A percentile compares a stretch with the other conserved stretches of the same genome.
These are phyloP conservation scores for Andrena bucephala DNA, from an alignment of 2,888 invertebrate species.

Conservation along the genomic window DNA sequence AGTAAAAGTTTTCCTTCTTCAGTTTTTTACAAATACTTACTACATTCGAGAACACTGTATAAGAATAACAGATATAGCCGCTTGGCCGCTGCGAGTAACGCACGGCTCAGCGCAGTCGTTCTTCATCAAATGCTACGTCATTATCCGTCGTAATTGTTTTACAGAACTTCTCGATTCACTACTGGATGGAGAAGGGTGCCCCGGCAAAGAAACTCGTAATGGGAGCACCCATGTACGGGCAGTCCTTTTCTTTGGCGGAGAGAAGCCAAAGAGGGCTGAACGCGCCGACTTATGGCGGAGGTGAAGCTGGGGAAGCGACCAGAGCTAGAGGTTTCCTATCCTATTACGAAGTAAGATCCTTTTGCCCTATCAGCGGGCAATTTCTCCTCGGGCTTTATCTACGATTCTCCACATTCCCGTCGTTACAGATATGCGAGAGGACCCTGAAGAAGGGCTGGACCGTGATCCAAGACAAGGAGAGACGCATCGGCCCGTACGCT, in stretches of 20 bases:
- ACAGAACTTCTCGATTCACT: slow-evolving; percentile 94
- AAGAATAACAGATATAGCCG: too few species aligned
- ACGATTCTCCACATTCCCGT: not conserved
- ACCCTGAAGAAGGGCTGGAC: slow-evolving; percentile 91
- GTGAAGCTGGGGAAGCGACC: slow-evolving; percentile 95
- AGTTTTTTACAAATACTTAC: too few species aligned
- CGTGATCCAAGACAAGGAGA: slow-evolving; percentile 91
- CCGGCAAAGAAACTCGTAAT: slow-evolving; percentile 91
- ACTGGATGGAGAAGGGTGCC: slow-evolving; percentile 94
- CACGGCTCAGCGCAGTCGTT: too few species aligned
- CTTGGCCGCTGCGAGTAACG: too few species aligned
- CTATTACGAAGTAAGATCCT: slow-evolving; percentile 91
- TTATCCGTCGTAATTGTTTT: slow-evolving; percentile 53
- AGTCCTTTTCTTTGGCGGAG: slow-evolving; percentile 93
- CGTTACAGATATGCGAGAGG: slow-evolving; percentile 91
- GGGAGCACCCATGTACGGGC: slow-evolving; percentile 96
- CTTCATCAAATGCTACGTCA: not conserved
- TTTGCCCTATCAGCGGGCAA: too few species aligned
- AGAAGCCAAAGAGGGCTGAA: slow-evolving; percentile 88
- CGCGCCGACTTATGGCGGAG: slow-evolving; percentile 93
- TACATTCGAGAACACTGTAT: too few species aligned
- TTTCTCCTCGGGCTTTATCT: not conserved
- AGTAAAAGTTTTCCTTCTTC: too few species aligned
- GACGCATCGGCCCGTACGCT: slow-evolving; percentile 95
- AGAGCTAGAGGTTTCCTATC: slow-evolving; percentile 94